phyloP scores from a whole-genome alignment of 1,140 invertebrate genomes.

The Trigoniulus corallinus region DNA sequence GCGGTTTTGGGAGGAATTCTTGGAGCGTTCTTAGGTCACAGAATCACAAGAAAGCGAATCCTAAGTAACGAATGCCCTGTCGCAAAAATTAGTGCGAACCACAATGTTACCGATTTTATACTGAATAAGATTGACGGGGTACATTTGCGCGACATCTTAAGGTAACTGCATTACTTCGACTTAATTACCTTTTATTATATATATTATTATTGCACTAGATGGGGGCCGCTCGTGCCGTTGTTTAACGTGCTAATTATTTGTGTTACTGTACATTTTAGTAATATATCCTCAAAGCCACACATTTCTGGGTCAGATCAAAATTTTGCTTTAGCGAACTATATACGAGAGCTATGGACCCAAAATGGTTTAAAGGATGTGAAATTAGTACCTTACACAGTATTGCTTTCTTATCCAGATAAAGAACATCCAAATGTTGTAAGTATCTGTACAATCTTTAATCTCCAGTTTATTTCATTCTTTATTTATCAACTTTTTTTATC shows the following conservation, averaged over 20 bases:
- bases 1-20: background rate
- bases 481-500: background rate
- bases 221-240: too few relatives aligned
- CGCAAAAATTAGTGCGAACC: too few relatives aligned
- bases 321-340: background rate
- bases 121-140: too few relatives aligned
- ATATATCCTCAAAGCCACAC: constrained; percentile 3
- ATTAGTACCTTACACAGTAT: constrained; percentile 9
- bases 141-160: too few relatives aligned
- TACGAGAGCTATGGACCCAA: constrained; percentile 2
- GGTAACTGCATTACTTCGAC: too few relatives aligned
- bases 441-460: background rate
- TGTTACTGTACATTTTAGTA: background rate
- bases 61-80: too few relatives aligned
- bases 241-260: too few relatives aligned
- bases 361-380: constrained; percentile 8
- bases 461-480: background rate
- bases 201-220: too few relatives aligned
- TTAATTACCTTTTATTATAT: too few relatives aligned
- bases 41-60: too few relatives aligned
- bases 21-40: background rate
- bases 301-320: constrained; percentile 7
- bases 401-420: constrained; percentile 11
- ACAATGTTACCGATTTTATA: too few relatives aligned
- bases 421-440: constrained; percentile 4